Conservation (phyloP, 2,888 invertebrate species). For the Isoperla grammatica region DNA sequence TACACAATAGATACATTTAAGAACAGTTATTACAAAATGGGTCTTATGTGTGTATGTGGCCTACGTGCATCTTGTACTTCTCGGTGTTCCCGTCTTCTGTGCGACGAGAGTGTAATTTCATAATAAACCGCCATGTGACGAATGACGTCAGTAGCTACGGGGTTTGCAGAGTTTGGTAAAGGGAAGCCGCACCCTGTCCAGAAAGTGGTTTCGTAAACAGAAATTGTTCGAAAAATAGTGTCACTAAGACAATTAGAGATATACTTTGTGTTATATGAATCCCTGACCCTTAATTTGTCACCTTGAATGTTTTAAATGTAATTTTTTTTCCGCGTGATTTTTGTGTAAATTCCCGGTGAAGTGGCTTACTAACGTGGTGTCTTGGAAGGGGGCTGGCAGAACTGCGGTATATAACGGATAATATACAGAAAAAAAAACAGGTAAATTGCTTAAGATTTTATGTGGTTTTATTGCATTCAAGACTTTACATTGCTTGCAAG, state of each 20-base stretch:
- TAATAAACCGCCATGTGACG: conserved; percentile 10
- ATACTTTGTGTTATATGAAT: conserved; percentile 30
- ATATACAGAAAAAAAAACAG: no score
- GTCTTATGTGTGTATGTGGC: no score
- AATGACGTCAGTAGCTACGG: conserved; percentile 32
- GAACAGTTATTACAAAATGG: no score
- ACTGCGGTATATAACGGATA: background rate
- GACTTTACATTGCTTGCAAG: no score
- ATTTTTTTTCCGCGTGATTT: conserved; percentile 21
- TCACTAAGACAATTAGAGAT: conserved; percentile 21
- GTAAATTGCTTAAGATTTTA: no score
- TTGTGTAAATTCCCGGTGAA: conserved; percentile 8
- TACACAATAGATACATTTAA: no score
- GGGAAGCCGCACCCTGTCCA: conserved; percentile 37
- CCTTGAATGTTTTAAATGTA: conserved; percentile 30
- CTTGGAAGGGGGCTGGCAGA: conserved; percentile 2
- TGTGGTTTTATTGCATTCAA: no score
- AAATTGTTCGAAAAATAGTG: conserved; percentile 19
- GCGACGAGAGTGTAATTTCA: background rate
- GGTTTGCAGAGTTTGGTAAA: conserved; percentile 37
- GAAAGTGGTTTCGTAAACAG: conserved; percentile 27
- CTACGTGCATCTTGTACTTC: no score
- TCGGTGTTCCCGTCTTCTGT: no score
- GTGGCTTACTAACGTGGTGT: conserved; percentile 6
- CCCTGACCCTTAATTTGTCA: conserved; percentile 29